Evolutionary conservation across 2,888 invertebrate species (phyloP).

Genomic region (Cosmopolites sordidus): DNA sequence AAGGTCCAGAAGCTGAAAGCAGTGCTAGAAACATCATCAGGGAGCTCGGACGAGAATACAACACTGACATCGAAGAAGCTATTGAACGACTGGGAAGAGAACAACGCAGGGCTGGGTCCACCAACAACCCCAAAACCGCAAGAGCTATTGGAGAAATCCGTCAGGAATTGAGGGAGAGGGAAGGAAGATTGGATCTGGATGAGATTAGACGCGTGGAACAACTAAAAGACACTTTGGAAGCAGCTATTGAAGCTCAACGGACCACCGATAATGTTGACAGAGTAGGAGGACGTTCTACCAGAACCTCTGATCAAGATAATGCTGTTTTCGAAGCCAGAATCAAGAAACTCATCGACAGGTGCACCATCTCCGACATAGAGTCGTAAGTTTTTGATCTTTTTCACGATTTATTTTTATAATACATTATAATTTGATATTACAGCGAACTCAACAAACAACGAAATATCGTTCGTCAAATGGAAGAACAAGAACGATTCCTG

Average conservation of each 20-base stretch:
- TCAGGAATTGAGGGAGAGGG: neutral
- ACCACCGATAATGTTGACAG: slow-evolving; percentile 2
- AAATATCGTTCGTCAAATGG: slow-evolving; percentile 9
- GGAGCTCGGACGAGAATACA: neutral
- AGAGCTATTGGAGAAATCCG: neutral
- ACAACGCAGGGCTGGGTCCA: neutral
- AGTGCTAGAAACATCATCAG: neutral
- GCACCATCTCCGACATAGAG: slow-evolving; percentile 14
- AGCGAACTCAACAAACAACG: slow-evolving; percentile 17
- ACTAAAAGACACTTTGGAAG: slow-evolving; percentile 9
- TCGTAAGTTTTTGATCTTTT: slow-evolving; percentile 6
- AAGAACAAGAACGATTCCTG: slow-evolving; percentile 10
- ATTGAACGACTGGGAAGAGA: neutral
- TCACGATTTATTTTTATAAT: neutral
- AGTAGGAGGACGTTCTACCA: neutral
- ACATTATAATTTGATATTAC: neutral
- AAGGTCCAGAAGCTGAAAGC: neutral
- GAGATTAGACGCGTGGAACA: neutral
- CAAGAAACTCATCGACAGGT: slow-evolving; percentile 13
- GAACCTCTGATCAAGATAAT: neutral
- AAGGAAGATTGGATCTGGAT: neutral
- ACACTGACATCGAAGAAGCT: neutral
- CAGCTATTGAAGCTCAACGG: slow-evolving; percentile 14
- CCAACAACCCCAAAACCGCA: neutral
- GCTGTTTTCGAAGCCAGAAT: slow-evolving; percentile 10